Percentiles rank a stretch among this genome's conserved stretches.
Evolutionary conservation across 2,888 invertebrate species (phyloP).

Genomic region (Nipponacmea schrenckii): DNA sequence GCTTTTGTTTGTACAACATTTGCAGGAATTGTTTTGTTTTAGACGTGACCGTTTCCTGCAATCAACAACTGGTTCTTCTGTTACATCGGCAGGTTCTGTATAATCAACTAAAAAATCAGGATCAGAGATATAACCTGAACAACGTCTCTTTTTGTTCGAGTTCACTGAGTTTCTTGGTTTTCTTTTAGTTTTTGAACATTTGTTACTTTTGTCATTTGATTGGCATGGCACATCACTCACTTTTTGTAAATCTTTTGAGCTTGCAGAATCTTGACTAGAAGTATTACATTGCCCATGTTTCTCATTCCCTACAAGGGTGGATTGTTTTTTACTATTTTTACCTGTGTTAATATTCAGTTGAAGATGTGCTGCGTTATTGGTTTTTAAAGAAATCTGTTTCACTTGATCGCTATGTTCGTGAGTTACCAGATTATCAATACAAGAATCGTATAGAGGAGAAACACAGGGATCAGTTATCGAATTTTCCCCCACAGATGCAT

Average conservation of each 20-base stretch:
- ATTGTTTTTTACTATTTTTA: too few relatives aligned
- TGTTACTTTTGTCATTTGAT: not conserved
- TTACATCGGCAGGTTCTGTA: not conserved
- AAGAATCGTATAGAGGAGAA: not conserved
- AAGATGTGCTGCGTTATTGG: too few relatives aligned
- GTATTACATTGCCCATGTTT: too few relatives aligned
- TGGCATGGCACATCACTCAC: not conserved
- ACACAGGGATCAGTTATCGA: not conserved
- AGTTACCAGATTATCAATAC: not conserved
- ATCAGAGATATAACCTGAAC: not conserved
- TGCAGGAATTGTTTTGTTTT: not conserved
- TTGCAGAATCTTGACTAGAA: too few relatives aligned
- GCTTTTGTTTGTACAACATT: not conserved
- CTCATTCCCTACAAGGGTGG: too few relatives aligned
- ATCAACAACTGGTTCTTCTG: not conserved
- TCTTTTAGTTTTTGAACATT: not conserved
- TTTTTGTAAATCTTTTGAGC: too few relatives aligned
- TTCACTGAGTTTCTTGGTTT: too few relatives aligned
- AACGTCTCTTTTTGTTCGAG: not conserved
- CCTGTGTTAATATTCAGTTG: too few relatives aligned
- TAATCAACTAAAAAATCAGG: not conserved
- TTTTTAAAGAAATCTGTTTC: too few relatives aligned
- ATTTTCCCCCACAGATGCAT: constrained; percentile 1
- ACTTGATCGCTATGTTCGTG: not conserved
- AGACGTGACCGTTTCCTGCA: not conserved